Base-by-base conservation (phyloP, 2,113 vertebrate species). In the Pelusios castaneus region DNA sequence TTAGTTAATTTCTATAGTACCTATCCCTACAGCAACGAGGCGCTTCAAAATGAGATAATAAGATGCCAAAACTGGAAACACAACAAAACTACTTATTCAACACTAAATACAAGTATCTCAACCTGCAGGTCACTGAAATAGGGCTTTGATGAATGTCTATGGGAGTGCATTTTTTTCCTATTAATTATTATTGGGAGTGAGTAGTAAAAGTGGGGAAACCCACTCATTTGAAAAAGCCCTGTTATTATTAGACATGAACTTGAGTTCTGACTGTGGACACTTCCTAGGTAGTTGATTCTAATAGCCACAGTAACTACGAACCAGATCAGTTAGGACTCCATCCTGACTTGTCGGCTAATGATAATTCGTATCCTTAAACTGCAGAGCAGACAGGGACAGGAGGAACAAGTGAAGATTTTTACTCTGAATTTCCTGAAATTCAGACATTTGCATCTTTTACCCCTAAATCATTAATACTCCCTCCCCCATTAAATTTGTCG, bases 61-160 rank as follows among this genome's bases (percentile, higher is more conserved):
- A 58, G 12, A 4, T 8, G 3, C 2, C 6, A 58, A 89, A 84
- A 89, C 22, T 55, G 87, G 51, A 56, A 60, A 91, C 47, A n/a
- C 6, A 38, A 16, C 10, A 87, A 56, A 87, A 43, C 24, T 1
- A 21, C 82, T 55, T 47, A 41, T 41, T 91, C 67, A 78, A 47
- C 84, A 87, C 13, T 49, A 0, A 22, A 45, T 76, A 14, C 24
- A 76, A 29, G 25, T 7, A 43, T 45, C 22, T 16, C 41, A 29
- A n/a, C 25, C 41, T 14, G 41, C 43, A 2, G 25, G 43, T 1
- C 31, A 58, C 22, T 0, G 1, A 80, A 82, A 5, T 0, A 1
- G 4, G 4, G 9, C 10, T 87, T 63, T 31, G 38, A 6, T 0
- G 1, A 85, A 34, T 11, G 85, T 7, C 29, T 10, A 13, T 0